These are phyloP conservation scores for Acropternis orthonyx DNA, from an alignment of 2,797 vertebrate species.

Conservation along the genomic window DNA sequence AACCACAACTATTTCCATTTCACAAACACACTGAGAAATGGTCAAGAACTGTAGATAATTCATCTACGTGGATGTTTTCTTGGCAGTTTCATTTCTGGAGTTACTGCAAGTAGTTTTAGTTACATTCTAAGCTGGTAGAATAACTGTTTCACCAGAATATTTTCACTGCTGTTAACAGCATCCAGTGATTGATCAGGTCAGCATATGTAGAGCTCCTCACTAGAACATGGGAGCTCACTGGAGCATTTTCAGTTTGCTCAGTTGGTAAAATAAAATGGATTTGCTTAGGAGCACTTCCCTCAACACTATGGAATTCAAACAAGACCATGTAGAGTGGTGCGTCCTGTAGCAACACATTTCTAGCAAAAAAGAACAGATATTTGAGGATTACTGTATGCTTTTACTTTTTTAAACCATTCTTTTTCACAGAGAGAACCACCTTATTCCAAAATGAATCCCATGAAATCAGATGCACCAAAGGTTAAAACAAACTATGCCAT, in stretches of 20 bases:
- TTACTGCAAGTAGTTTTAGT: background rate
- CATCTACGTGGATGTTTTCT: background rate
- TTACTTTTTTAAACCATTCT: background rate
- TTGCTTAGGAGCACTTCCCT: background rate
- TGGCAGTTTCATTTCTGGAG: background rate
- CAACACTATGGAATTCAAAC: background rate
- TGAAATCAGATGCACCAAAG: background rate
- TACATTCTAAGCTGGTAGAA: background rate
- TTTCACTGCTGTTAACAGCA: background rate
- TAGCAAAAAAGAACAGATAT: background rate
- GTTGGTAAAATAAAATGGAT: background rate
- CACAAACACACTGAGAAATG: background rate
- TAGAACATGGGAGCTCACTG: background rate
- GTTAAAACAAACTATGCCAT: background rate
- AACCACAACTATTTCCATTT: background rate
- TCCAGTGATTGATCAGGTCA: background rate
- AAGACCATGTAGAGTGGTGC: fast-evolving
- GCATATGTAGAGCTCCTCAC: background rate
- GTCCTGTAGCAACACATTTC: background rate
- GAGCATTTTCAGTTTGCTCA: background rate
- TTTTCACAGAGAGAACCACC: background rate
- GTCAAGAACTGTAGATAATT: background rate
- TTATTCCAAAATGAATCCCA: background rate
- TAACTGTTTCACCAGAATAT: background rate
- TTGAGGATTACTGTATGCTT: background rate